Base-by-base conservation (phyloP, 2,888 invertebrate genomes). In the Pharmacophagus antenor region DNA sequence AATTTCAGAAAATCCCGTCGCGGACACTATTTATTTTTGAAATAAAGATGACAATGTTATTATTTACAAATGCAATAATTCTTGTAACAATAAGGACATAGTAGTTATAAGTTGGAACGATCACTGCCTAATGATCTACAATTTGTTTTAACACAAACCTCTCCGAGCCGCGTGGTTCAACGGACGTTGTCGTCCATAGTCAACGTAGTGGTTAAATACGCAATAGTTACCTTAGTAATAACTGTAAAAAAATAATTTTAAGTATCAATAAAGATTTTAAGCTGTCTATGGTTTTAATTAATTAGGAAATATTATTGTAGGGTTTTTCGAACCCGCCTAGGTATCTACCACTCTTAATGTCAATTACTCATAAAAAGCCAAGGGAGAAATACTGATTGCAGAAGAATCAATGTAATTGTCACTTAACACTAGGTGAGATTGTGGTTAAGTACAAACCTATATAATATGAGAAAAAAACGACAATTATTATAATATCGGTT, bases 211-310 rank as follows among this genome's bases (percentile, higher is more conserved):
- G 73, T 70, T 82, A 82, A 79, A 76, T 80, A 67, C 66, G 70
- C 74, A 74, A 73, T 76, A 85, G 85, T 85, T 86, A 86, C 85
- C 85, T 74, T 85, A 82, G 78, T 62, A 66, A 64, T 83, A 80
- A 76, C 71, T 83, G 77, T 83, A 81, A 74, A 80, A n/a, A 77
- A 79, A 31, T 84, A 84, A 76, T 64, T 70, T 55, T 83, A 85
- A 83, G 79, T 67, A 74, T 70, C 66, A 65, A 77, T 79, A 81
- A 77, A 80, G 68, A 64, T 68, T 65, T 59, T 61, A 63, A 65
- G 62, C 42, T 42, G 50, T 41, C 47, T 27, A 58, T 62, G 44
- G 17, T 50, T 52, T 59, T 15, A 23, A 49, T 46, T 46, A 31
- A 12, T 12, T 3, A 12, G 31, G 15, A 31, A n/a, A n/a, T n/a